Percentiles rank a stretch among this genome's conserved stretches.
phyloP scores from a whole-genome alignment of 1,140 invertebrate species.

The Leptestheria dahalacensis region DNA sequence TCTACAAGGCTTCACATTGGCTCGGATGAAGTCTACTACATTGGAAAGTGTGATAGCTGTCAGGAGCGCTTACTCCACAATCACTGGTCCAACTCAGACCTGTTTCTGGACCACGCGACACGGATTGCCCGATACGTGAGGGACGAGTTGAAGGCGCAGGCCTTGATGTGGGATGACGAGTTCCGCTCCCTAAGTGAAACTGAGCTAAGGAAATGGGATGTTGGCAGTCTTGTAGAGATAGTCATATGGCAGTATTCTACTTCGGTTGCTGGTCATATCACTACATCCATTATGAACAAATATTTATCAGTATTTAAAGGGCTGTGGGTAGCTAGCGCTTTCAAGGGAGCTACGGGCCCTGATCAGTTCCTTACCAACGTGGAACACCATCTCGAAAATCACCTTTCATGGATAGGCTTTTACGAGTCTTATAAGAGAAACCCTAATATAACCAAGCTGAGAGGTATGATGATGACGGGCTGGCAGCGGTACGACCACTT shows the following conservation, averaged over 20 bases:
- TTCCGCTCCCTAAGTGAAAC: conserved; percentile 28
- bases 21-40: conserved; percentile 33
- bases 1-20: conserved; percentile 32
- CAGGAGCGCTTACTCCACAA: conserved; percentile 28
- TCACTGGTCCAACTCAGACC: conserved; percentile 30
- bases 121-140: conserved; percentile 31
- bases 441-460: conserved; percentile 24
- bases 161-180: conserved; percentile 49
- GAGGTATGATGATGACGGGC: conserved; percentile 36
- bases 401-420: conserved; percentile 28
- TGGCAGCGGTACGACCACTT: conserved; percentile 48
- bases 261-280: conserved; percentile 24
- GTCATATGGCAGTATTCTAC: conserved; percentile 42
- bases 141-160: conserved; percentile 35
- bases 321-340: conserved; percentile 43
- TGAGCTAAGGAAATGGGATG: conserved; percentile 24
- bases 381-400: conserved; percentile 33
- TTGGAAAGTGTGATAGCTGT: conserved; percentile 32
- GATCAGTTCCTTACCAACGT: conserved; percentile 29
- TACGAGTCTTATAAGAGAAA: conserved; percentile 16
- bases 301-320: conserved; percentile 35
- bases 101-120: conserved; percentile 36
- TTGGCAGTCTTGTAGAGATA: conserved; percentile 32
- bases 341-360: conserved; percentile 36
- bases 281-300: conserved; percentile 31